These are phyloP conservation scores for Sanderia malayensis DNA, from an alignment of 30 jellyfish, hydroid and myxozoan species.

Conservation along the genomic window DNA sequence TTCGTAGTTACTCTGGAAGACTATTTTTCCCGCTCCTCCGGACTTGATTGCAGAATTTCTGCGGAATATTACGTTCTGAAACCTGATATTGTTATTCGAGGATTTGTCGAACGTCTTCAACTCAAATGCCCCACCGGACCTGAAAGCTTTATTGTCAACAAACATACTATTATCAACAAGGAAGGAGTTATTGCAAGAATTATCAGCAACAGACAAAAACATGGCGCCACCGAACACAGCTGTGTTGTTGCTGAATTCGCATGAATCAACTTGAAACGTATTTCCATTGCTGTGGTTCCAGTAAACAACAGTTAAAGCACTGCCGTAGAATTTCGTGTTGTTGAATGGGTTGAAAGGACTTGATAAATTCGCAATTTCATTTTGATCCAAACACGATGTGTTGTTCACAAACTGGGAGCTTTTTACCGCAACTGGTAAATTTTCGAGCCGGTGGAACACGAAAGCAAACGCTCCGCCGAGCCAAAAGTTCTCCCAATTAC, in stretches of 20 bases:
- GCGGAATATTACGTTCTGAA: constrained; percentile 10
- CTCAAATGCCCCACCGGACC: constrained; percentile 49
- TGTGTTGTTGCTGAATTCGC: constrained; percentile 21
- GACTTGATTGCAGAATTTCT: constrained; percentile 15
- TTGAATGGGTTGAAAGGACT: neutral
- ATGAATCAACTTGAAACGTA: constrained; percentile 7
- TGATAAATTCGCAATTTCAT: neutral
- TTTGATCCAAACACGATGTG: neutral
- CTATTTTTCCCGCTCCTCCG: constrained; percentile 54
- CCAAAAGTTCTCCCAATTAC: neutral
- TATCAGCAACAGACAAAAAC: neutral
- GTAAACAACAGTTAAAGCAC: constrained; percentile 26
- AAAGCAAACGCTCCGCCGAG: constrained; percentile 42
- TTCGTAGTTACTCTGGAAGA: constrained; percentile 21
- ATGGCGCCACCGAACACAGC: constrained; percentile 55
- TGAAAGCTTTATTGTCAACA: constrained; percentile 18
- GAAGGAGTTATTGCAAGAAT: constrained; percentile 15
- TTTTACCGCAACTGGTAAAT: neutral
- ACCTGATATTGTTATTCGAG: neutral
- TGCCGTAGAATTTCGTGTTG: constrained; percentile 13
- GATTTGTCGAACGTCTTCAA: constrained; percentile 14
- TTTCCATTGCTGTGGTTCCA: constrained; percentile 7
- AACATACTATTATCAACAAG: neutral
- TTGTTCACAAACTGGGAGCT: constrained; percentile 17
- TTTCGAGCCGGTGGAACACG: neutral